phyloP scores from a whole-genome alignment of 2,797 vertebrate genomes.

The Pseudotriccus pelzelni region DNA sequence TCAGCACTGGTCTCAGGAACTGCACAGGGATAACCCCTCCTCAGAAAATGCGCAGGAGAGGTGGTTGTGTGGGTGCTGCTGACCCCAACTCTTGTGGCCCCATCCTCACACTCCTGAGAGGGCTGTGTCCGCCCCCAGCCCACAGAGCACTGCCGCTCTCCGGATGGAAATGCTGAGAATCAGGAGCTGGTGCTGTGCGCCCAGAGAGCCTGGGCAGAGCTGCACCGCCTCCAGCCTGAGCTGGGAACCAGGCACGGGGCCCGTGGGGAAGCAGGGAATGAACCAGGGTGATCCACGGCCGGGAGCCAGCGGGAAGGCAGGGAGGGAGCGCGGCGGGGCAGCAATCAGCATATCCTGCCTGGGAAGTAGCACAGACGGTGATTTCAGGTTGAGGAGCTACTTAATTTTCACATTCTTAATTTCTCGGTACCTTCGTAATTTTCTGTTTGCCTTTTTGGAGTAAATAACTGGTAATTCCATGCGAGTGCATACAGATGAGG shows the following conservation, averaged over 20 bases:
- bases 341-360: background rate
- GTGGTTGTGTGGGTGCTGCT: background rate
- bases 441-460: background rate
- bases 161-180: background rate
- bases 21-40: accelerated
- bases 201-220: background rate
- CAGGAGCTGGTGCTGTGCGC: background rate
- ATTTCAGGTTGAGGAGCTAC: background rate
- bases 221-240: background rate
- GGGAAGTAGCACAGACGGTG: background rate
- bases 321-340: background rate
- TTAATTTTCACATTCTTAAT: background rate
- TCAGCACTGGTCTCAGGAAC: background rate
- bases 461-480: slow-evolving; percentile 13
- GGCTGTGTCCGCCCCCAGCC: background rate
- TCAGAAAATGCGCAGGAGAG: background rate
- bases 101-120: background rate
- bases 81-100: accelerated
- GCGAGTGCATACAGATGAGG: background rate
- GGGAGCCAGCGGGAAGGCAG: background rate
- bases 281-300: background rate
- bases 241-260: background rate
- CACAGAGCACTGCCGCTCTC: accelerated
- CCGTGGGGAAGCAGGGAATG: background rate
- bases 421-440: background rate